Percentiles rank a stretch among this genome's conserved stretches.
phyloP scores from a whole-genome alignment of 1,140 invertebrate species.

The Eumeta japonica region DNA sequence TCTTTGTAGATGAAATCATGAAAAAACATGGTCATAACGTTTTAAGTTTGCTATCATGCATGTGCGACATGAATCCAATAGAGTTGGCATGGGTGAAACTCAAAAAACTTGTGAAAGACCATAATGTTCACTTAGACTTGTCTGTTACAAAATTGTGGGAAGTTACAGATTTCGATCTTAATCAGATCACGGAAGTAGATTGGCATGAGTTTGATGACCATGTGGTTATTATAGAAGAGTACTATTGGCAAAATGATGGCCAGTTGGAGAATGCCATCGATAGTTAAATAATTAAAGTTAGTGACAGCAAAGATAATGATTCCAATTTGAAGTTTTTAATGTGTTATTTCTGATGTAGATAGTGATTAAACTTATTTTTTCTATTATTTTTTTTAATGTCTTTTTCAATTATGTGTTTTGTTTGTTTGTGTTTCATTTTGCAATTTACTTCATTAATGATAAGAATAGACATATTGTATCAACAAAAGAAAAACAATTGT shows the following conservation, averaged over 20 bases:
- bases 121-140: constrained; percentile 9
- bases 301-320: constrained; percentile 13
- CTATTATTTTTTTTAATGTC: too few relatives aligned
- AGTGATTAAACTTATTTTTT: too few relatives aligned
- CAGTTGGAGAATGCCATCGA: constrained; percentile 12
- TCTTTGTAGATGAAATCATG: constrained; percentile 7
- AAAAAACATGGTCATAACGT: too few relatives aligned
- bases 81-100: constrained; percentile 9
- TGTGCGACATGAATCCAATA: constrained; percentile 12
- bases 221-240: constrained; percentile 12
- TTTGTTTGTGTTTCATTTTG: too few relatives aligned
- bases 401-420: too few relatives aligned
- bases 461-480: too few relatives aligned
- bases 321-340: too few relatives aligned
- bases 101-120: constrained; percentile 8
- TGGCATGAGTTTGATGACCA: constrained; percentile 10
- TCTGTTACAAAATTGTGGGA: constrained; percentile 12
- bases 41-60: too few relatives aligned
- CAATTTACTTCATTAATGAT: too few relatives aligned
- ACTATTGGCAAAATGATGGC: constrained; percentile 13
- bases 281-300: constrained; percentile 12
- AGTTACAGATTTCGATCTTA: constrained; percentile 12
- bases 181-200: constrained; percentile 7
- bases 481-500: too few relatives aligned
- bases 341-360: too few relatives aligned